Percentiles rank a stretch among this genome's conserved stretches.
Conservation (phyloP, 2,113 vertebrate genomes). For the Corydoras sp. region DNA sequence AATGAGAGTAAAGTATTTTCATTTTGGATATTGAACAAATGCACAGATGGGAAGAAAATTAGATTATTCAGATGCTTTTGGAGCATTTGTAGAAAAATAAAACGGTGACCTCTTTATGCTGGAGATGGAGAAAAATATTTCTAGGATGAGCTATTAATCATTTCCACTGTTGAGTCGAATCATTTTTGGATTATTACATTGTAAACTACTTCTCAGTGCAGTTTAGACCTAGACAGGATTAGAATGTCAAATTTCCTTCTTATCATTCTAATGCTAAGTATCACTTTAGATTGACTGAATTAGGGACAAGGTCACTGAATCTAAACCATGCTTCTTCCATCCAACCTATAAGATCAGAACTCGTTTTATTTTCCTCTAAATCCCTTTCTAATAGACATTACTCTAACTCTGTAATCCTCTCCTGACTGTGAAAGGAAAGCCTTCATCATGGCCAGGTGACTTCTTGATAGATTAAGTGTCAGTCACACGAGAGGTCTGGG, state of each 20-base stretch:
- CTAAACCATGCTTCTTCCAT: background rate
- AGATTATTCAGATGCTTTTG: slow-evolving; percentile 22
- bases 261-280: slow-evolving; percentile 1
- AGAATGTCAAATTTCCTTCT: background rate
- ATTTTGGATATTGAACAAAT: slow-evolving; percentile 33
- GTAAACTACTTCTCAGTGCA: background rate
- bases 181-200: too few species aligned
- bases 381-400: background rate
- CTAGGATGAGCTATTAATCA: background rate
- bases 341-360: slow-evolving; percentile 1
- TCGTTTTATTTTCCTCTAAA: slow-evolving; percentile 16
- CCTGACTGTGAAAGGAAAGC: background rate
- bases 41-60: background rate
- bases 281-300: slow-evolving; percentile 1
- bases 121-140: background rate
- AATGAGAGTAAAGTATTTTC: slow-evolving; percentile 37
- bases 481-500: background rate
- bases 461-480: background rate
- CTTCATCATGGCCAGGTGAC: background rate
- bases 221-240: background rate
- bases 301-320: slow-evolving; percentile 7
- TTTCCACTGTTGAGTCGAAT: background rate
- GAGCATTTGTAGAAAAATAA: slow-evolving; percentile 11
- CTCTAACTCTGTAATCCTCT: background rate
- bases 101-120: background rate